Evolutionary conservation across 2,888 invertebrate genomes (phyloP), one percentile per base, ranked within the genome.

Genomic region (Synanthedon tipuliformis): DNA sequence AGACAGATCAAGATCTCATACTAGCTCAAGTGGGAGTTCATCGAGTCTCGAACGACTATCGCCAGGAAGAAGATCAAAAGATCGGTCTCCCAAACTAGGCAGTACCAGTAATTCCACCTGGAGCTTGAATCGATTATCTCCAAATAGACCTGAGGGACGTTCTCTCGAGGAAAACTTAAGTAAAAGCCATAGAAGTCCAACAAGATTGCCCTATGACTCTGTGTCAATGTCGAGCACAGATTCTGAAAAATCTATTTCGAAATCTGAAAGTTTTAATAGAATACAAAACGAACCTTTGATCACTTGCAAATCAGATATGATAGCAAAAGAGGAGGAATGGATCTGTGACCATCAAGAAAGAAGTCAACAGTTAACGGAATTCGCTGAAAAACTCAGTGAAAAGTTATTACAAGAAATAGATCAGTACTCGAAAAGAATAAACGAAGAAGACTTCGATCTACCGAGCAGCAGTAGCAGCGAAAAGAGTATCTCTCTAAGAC

Each of bases 311-410:
- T 88, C 86, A 11, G 88, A 88, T 55, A 88, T 88, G 75, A 54
- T 88, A 48, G 68, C 74, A 27, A 86, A 83, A 59, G 84, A 86
- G 61, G 88, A 88, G 51, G 88, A 84, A 41, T 92, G 92, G 92
- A 63, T 74, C 1, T 89, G 89, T 53, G 90, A 91, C 61, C 78
- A 75, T 55, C 67, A 68, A 58, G 91, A 92, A 58, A 90, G 91
- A 59, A 88, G 89, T 57, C 90, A 90, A 63, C 93, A 94, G 69
- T 83, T 94, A 57, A 92, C 92, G 2, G 93, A 94, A 64, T 94
- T 94, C 65, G 94, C 94, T 1, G 94, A 95, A 68, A 92, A 93
- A 69, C 80, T 95, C n/a, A 93, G 93, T 68, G 94, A 94, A 68
- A 94, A 94, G 71, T 80, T 95, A 56, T 88, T 94, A 53, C 91